Percentiles rank a stretch among this genome's conserved stretches.
Evolutionary conservation across 23 tunicate genomes (phyloP).

Genomic region (Ascidia mentula): DNA sequence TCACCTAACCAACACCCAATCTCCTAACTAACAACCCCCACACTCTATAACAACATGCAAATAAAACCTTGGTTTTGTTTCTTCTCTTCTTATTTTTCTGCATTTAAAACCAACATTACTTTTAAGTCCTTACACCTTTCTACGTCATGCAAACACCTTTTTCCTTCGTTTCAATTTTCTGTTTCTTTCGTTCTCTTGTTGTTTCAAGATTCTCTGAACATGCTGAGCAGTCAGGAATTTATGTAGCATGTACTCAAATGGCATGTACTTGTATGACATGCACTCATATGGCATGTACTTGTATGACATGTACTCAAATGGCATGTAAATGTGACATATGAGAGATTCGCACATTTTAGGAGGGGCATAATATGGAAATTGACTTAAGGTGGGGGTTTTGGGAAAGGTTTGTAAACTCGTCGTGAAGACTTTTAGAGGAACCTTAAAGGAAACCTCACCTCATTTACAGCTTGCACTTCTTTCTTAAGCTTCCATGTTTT

Average conservation of each 20-base stretch:
- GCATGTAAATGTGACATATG: no score
- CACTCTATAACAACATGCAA: no score
- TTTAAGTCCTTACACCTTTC: background rate
- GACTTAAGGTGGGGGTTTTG: no score
- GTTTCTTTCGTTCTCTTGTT: background rate
- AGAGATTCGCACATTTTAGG: no score
- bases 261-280: no score
- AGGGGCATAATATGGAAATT: no score
- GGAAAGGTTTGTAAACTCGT: no score
- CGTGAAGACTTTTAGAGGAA: background rate
- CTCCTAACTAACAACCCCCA: no score
- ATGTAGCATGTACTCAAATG: no score
- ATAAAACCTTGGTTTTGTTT: background rate
- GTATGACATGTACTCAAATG: no score
- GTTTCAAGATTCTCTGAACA: conserved; percentile 4
- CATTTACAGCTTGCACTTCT: conserved; percentile 45
- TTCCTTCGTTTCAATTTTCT: background rate
- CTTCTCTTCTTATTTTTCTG: background rate
- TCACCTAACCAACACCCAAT: background rate
- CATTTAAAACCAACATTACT: background rate
- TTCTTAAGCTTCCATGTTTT: conserved; percentile 78
- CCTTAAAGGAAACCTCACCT: conserved; percentile 14
- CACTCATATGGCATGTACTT: no score
- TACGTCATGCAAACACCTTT: background rate
- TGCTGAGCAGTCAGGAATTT: no score